A percentile compares a stretch with the other conserved stretches of the same genome.
phyloP scores from a whole-genome alignment of 2,888 invertebrate genomes.

The Biston betularia region DNA sequence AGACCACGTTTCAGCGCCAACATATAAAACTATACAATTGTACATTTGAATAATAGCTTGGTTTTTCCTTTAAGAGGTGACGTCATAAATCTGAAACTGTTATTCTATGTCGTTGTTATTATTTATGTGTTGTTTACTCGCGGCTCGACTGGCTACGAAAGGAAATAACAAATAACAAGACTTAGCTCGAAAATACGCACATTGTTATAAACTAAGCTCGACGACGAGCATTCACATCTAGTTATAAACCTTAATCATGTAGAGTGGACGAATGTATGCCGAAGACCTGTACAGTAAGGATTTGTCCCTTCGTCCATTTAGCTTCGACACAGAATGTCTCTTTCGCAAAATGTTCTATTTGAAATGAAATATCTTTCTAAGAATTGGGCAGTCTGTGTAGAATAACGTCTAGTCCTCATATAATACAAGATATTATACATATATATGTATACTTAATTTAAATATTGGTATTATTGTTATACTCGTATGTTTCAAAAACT shows the following conservation, averaged over 20 bases:
- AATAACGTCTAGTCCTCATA: no score
- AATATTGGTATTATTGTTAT: no score
- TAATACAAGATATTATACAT: no score
- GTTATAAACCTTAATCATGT: neutral
- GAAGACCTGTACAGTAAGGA: no score
- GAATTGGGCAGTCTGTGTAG: no score
- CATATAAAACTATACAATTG: neutral
- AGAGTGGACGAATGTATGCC: neutral
- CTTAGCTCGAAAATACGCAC: neutral
- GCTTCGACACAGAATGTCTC: no score
- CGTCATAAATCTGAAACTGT: slow-evolving; percentile 20
- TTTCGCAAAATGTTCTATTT: no score
- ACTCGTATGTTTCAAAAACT: no score
- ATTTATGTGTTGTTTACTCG: slow-evolving; percentile 23
- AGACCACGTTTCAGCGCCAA: no score
- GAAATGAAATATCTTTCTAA: no score
- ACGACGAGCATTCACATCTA: neutral
- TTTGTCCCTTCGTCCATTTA: no score
- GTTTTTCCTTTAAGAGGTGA: slow-evolving; percentile 8
- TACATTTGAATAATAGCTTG: neutral
- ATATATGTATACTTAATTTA: no score
- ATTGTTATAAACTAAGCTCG: neutral
- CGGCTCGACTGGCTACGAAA: neutral
- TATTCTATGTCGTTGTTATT: slow-evolving; percentile 5
- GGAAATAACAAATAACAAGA: slow-evolving; percentile 26